phyloP scores from a whole-genome alignment of 2,888 invertebrate species.

The Panzeria rudis region DNA sequence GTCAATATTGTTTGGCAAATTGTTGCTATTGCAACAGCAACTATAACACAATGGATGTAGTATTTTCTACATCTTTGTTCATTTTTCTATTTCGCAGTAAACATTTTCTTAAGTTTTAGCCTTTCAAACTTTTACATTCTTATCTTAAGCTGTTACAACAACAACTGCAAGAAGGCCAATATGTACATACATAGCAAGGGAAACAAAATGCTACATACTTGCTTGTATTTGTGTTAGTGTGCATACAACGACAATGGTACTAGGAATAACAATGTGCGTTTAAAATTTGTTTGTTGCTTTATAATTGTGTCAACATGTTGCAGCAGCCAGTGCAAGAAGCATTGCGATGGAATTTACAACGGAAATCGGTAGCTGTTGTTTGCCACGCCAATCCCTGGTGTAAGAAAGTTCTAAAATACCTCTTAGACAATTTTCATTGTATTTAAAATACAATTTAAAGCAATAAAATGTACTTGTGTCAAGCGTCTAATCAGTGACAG shows the following conservation, averaged over 20 bases:
- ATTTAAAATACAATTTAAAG: constrained; percentile 47
- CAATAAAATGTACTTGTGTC: constrained; percentile 43
- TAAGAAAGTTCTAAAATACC: constrained; percentile 42
- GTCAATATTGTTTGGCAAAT: constrained; percentile 69
- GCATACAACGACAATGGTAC: neutral
- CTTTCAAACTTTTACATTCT: constrained; percentile 40
- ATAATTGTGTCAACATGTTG: constrained; percentile 69
- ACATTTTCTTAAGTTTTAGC: constrained; percentile 55
- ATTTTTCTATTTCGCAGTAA: constrained; percentile 10
- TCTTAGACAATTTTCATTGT: constrained; percentile 38
- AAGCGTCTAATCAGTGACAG: constrained; percentile 31
- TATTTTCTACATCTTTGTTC: constrained; percentile 19
- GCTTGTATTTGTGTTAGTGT: neutral
- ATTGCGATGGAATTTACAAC: constrained; percentile 29
- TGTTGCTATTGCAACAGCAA: constrained; percentile 47
- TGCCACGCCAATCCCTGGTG: constrained; percentile 46
- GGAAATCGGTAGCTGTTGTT: constrained; percentile 41
- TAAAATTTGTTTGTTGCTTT: constrained; percentile 48
- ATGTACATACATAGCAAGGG: neutral
- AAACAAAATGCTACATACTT: constrained; percentile 21
- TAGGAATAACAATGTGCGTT: constrained; percentile 9
- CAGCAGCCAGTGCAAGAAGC: constrained; percentile 44
- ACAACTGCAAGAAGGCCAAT: constrained; percentile 1
- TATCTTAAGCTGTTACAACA: constrained; percentile 47
- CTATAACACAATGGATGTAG: neutral